Base-by-base conservation (phyloP, 2,797 vertebrate genomes). In the Hemitrygon akajei region DNA sequence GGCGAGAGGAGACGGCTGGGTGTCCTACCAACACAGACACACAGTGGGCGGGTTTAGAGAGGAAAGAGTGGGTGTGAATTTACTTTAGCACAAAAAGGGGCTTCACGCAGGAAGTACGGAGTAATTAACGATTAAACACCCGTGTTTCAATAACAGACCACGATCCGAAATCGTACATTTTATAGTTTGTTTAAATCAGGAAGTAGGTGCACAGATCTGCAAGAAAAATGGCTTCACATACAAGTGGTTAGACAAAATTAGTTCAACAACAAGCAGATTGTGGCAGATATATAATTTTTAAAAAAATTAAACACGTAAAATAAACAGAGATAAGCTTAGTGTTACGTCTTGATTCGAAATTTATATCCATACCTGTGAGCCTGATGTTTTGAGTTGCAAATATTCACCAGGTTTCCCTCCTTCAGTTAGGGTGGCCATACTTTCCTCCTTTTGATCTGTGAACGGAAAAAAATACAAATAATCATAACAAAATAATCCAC, bases 1-100 rank as follows among this genome's bases (percentile, higher is more conserved):
- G 96, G 99, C 99, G 1, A 99, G 97, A 95, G 99, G 99, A 95
- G 99, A 99, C 94, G 99, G 98, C 96, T 99, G 99, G 94, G 98
- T 98, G 96, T 99, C 98, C 98, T 99, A 95, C 94, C 95, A 95
- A 66, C 92, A 80, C 95, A 18, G 95, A 94, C 95, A 86, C 94
- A 96, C 94, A 98, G 97, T 97, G 97, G 98, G 97, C 94, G 95
- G 96, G 96, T 96, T 98, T 97, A 98, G 97, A 97, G 97, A 93
- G 96, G 98, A 97, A 96, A 95, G 94, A 96, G 95, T 94, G 94
- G 97, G 96, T 96, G 96, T 95, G 95, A 96, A 96, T 97, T 56
- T 71, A 93, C 91, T 76, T 93, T 93, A 76, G 71, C 94, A 94
- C 95, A 95, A 94, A 95, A 95, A 95, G 94, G 95, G 94, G 87